Evolutionary conservation across 2,888 invertebrate species (phyloP), one percentile per base, ranked within the genome.

Genomic region (Oscheius sp.): DNA sequence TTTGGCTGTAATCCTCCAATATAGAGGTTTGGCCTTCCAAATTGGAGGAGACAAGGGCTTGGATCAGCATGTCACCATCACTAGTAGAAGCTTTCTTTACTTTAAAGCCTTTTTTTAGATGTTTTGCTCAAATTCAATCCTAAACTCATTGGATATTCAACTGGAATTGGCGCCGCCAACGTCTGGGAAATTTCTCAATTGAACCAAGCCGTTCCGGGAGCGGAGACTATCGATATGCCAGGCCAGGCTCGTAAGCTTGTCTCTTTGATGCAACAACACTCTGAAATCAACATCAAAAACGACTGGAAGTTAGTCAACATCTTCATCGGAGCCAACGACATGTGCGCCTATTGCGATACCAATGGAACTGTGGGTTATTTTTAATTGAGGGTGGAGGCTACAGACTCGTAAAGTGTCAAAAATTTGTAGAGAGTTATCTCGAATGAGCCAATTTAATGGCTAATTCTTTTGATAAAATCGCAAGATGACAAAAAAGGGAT

Each of bases 41-140:
- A 73, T 73, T 48, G 82, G 82, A 42, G 82, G 81, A 17, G 80
- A 82, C 61, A 66, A 58, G 29, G 27, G 65, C 0, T 71, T 82
- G 3, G 77, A 75, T 39, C 61, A 76, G 46, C 82, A 82, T 66
- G 74, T 82, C 15, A 82, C 81, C 8, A 55, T 82, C 34, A 73
- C 81, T 17, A 80, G 81, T 82, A 4, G 68, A 25, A 6, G 10
- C 31, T 2, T 55, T n/a, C 3, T 31, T 1, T 12, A 0, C 2
- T 1, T 42, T 3, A 6, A 6, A 61, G 8, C 8, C 34, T 46
- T 3, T 12, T 17, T 66, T 29, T 69, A 83, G 82, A 92, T 85
- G 91, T 92, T 81, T 87, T 92, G 58, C 90, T 92, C 89, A 91
- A 91, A 87, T 92, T 91, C 88, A 92, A 92, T 85, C 91, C 91